Percentiles rank a stretch among this genome's conserved stretches.
Evolutionary conservation across 1,140 invertebrate genomes (phyloP).

Genomic region (Paralvinella palmiformis): DNA sequence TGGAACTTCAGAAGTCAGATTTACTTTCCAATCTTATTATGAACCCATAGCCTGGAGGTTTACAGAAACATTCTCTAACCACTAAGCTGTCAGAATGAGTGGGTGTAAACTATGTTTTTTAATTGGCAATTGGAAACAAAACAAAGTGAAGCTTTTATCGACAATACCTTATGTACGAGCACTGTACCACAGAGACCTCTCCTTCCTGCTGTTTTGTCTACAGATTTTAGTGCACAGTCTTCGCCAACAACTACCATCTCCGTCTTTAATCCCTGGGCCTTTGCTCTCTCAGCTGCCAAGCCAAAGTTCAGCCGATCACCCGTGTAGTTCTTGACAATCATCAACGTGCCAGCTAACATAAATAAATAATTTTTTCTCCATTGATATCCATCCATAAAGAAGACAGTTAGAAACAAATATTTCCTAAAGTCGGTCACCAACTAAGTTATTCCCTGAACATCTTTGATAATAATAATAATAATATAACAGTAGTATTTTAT

Average conservation of each 20-base stretch:
- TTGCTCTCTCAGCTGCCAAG: slow-evolving; percentile 68
- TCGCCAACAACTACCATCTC: slow-evolving; percentile 66
- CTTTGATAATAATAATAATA: no score
- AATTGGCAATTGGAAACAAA: not conserved
- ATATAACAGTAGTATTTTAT: no score
- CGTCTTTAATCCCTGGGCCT: slow-evolving; percentile 59
- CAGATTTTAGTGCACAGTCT: slow-evolving; percentile 61
- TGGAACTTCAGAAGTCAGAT: not conserved
- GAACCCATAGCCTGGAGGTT: not conserved
- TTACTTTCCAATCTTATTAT: not conserved
- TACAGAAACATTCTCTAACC: not conserved
- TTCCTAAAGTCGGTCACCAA: no score
- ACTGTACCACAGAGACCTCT: slow-evolving; percentile 70
- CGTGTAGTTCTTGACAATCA: slow-evolving; percentile 79
- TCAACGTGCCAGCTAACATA: slow-evolving; percentile 56
- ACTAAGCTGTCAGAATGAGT: not conserved
- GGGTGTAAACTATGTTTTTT: not conserved
- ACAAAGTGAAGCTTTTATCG: not conserved
- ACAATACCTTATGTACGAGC: slow-evolving; percentile 50
- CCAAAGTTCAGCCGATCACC: slow-evolving; percentile 83
- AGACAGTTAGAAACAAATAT: no score
- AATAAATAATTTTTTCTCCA: not conserved
- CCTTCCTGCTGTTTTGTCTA: slow-evolving; percentile 57
- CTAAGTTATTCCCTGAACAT: no score
- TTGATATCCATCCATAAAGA: no score